Conservation (phyloP, 2,888 invertebrate species). For the Panzeria rudis region DNA sequence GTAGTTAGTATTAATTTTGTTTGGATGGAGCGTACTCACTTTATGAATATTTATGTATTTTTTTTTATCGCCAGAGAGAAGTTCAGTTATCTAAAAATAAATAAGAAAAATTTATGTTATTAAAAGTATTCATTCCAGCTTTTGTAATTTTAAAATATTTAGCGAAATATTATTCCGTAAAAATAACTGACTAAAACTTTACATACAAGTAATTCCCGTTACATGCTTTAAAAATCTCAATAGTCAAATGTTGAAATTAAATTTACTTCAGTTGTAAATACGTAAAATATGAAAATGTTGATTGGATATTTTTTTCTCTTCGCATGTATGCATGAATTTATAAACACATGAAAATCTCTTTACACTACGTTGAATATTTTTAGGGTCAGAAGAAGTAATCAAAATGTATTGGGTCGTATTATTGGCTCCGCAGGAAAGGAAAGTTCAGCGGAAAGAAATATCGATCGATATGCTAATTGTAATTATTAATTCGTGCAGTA, state of each 20-base stretch:
- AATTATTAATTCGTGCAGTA: too few species aligned
- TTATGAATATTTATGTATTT: not conserved
- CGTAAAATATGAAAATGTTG: conserved; percentile 22
- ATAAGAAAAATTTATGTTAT: not conserved
- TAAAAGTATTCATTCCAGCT: not conserved
- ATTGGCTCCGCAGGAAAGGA: too few species aligned
- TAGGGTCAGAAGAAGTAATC: not conserved
- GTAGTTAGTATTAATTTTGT: too few species aligned
- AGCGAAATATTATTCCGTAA: too few species aligned
- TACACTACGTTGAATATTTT: conserved; percentile 23
- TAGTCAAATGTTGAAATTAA: conserved; percentile 40
- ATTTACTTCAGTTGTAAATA: conserved; percentile 19
- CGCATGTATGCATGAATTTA: not conserved
- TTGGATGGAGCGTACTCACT: not conserved
- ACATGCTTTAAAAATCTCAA: conserved; percentile 42
- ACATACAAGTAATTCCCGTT: not conserved
- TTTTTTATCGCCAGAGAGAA: conserved; percentile 30
- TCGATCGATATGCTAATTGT: too few species aligned
- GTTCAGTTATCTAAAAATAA: conserved; percentile 46
- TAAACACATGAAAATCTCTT: not conserved
- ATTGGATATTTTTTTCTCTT: not conserved
- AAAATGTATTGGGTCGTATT: too few species aligned
- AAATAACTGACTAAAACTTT: too few species aligned
- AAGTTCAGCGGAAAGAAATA: too few species aligned
- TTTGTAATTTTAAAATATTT: not conserved